Evolutionary conservation across 2,113 vertebrate genomes (phyloP), one percentile per base, ranked within the genome.

Genomic region (Eublepharis macularius): DNA sequence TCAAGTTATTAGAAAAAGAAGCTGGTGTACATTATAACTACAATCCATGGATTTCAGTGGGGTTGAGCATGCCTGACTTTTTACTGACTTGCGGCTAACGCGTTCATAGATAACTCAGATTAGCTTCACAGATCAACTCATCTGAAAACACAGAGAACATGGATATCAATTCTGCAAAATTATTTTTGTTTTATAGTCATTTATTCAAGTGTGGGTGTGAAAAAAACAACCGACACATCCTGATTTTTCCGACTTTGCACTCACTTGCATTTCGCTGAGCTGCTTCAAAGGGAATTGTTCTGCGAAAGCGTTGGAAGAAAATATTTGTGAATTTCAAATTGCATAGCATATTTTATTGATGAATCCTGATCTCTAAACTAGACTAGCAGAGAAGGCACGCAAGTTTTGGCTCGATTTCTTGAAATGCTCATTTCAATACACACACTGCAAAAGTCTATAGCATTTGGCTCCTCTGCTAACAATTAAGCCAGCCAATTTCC

Each of bases 401-500:
- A 89, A 92, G 89, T 86, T 57, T 88, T 83, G 83, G 76, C 41
- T 85, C 91, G 47, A 78, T 80, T 91, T 89, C 87, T 88, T 81
- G 60, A 89, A 90, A 87, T 54, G 92, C 72, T 92, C 83, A 77
- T 92, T 92, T 74, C 65, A 80, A 87, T n/a, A 21, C 82, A 81
- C 86, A 88, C 82, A 87, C 63, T 21, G 41, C 43, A 43, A 69
- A 88, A 82, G 77, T 60, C 19, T 91, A 86, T 89, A 83, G 79
- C 90, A 81, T 89, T 94, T 90, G 89, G 85, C 87, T 83, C 77
- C 82, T 84, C 87, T 34, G 13, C 39, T 85, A 60, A 49, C 68
- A 89, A 85, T 68, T 39, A 92, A 93, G 88, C 74, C 85, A 91
- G 89, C 89, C 91, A 90, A 89, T 93, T 94, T 90, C 86, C 26